Conservation (phyloP, 2,888 invertebrate species). For the Orthonevra nobilis region DNA sequence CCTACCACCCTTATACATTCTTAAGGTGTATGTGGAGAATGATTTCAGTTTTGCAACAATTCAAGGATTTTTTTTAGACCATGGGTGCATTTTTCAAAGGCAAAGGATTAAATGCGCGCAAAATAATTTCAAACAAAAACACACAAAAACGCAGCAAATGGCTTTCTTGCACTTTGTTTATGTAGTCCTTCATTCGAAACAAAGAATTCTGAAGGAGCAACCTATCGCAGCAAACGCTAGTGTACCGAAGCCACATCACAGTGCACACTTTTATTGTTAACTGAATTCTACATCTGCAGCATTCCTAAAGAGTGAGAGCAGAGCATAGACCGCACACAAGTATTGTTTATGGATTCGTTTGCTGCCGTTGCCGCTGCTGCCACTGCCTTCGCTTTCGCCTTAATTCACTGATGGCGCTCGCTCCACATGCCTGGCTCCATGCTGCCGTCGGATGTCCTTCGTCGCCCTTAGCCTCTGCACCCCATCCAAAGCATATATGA, state of each 20-base stretch:
- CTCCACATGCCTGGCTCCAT: constrained; percentile 67
- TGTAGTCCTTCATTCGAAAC: constrained; percentile 51
- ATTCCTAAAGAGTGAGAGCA: constrained; percentile 59
- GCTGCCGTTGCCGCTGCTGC: constrained; percentile 32
- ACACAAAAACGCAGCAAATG: constrained; percentile 50
- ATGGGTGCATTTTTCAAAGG: constrained; percentile 49
- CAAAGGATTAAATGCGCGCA: constrained; percentile 68
- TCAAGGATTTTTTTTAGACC: constrained; percentile 40
- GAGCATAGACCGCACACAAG: constrained; percentile 64
- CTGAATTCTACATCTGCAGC: constrained; percentile 69
- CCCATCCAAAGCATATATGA: neutral
- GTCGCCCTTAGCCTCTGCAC: constrained; percentile 37
- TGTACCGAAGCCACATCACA: constrained; percentile 47
- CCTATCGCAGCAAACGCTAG: constrained; percentile 43
- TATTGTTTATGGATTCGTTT: constrained; percentile 69
- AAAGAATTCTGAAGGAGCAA: constrained; percentile 52
- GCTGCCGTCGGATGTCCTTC: constrained; percentile 65
- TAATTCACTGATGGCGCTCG: constrained; percentile 66
- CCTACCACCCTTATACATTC: constrained; percentile 26
- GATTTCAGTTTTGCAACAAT: constrained; percentile 52
- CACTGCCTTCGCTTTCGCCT: constrained; percentile 62
- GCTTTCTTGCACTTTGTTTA: constrained; percentile 59
- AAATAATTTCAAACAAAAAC: constrained; percentile 59
- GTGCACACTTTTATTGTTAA: constrained; percentile 68
- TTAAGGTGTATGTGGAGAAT: constrained; percentile 25